These are phyloP conservation scores for Bruchidius siliquastri DNA, from an alignment of 2,888 invertebrate species.

Conservation along the genomic window DNA sequence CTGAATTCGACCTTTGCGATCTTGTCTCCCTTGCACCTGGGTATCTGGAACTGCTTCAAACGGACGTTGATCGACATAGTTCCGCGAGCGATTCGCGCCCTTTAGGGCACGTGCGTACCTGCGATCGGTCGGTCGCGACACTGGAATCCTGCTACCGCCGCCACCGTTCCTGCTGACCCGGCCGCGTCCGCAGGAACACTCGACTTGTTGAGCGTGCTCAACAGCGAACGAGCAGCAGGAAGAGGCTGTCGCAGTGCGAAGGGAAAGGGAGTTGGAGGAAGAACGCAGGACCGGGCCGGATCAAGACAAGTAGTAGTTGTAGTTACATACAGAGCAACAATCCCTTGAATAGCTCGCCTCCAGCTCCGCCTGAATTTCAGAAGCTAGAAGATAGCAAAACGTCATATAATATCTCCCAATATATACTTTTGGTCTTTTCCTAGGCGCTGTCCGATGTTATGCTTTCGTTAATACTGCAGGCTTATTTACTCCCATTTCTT, in stretches of 20 bases:
- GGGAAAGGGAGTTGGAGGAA: not conserved
- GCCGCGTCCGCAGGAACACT: conserved; percentile 25
- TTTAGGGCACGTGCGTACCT: conserved; percentile 9
- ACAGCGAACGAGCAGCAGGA: not conserved
- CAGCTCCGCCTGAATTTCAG: too few species aligned
- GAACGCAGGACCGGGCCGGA: not conserved
- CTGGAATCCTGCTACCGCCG: not conserved
- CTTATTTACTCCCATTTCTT: too few species aligned
- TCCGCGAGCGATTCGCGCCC: conserved; percentile 1
- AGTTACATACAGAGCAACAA: too few species aligned
- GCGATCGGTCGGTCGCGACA: conserved; percentile 18
- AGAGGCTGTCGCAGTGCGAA: not conserved
- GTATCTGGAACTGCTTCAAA: conserved; percentile 63
- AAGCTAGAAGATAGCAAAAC: too few species aligned
- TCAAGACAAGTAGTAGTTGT: too few species aligned
- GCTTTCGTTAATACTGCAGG: too few species aligned
- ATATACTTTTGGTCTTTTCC: too few species aligned
- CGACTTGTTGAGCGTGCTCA: conserved; percentile 20
- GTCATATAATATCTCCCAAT: too few species aligned
- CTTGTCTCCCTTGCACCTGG: conserved; percentile 65
- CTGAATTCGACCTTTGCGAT: conserved; percentile 68
- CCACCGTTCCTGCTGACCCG: not conserved
- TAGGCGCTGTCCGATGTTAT: too few species aligned
- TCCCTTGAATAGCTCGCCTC: too few species aligned
- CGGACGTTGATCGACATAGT: conserved; percentile 64